Base-by-base conservation (phyloP, 2,113 vertebrate species). In the Embiotoca jacksoni region DNA sequence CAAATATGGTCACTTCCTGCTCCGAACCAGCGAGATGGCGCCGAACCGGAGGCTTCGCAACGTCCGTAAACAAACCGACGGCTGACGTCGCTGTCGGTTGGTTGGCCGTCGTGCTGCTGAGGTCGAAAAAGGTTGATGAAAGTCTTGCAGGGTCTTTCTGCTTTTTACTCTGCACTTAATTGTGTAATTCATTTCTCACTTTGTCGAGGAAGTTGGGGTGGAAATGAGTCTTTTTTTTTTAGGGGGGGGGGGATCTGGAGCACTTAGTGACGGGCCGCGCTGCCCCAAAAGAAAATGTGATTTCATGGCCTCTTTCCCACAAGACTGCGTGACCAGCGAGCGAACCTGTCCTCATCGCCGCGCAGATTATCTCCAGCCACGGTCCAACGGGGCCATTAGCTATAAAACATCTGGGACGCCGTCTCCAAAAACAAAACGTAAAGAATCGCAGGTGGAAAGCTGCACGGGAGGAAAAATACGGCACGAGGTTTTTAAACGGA, bases 351-450 rank as follows among this genome's bases (percentile, higher is more conserved):
- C 44, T 82, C 55, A 53, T 53, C 23, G 15, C 56, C 32, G 70
- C 65, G 65, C 49, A 78, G 75, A 86, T 89, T 72, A 68, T 56
- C 65, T 85, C n/a, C 59, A 60, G 72, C 54, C 68, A 83, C 2
- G 56, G 72, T 76, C 57, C 47, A 58, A 14, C 23, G 58, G 46
- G 52, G 31, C 47, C 13, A 5, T 79, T 47, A 39, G 70, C 75
- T 30, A 60, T 68, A 30, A 56, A 75, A 80, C 81, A 89, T 80
- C 69, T 83, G 64, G 23, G 36, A 23, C 14, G 60, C 63, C 47
- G 33, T 35, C 33, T 55, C 14, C 9, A 30, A 59, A 66, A 33
- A 58, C 73, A 69, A 46, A 71, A 80, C 35, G 36, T 66, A 55
- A 58, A 52, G 44, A 75, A 4, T 55, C 49, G 57, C 23, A 41